Base-by-base conservation (phyloP, 2,888 invertebrate species). In the Eupsilia transversa region DNA sequence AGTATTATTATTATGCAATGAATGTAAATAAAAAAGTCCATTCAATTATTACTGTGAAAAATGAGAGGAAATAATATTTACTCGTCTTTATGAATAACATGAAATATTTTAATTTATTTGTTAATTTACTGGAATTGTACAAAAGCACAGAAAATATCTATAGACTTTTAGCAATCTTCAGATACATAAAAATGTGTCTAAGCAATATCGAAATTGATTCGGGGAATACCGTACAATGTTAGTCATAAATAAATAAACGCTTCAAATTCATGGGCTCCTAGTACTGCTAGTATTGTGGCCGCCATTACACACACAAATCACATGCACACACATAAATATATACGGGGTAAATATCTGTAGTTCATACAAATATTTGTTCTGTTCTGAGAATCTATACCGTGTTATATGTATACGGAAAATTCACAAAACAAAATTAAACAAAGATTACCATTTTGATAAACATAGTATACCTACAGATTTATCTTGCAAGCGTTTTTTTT, bases 171-270 rank as follows among this genome's bases (percentile, higher is more conserved):
- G 49, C 43, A 60, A 68, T 64, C 41, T 66, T 61, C 14, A 56
- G 20, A 46, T 41, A 27, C n/a, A 68, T 56, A 52, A 59, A 57
- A 64, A 59, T 52, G 43, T 64, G n/a, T 78, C 67, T 67, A 59
- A 73, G 74, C 64, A 68, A 68, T 74, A 64, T 43, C 56, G 10
- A 57, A 69, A 75, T 63, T 70, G 79, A 65, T 69, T 69, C 57
- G 49, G 17, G 46, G 41, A 60, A 79, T 49, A 69, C 46, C 46
- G 49, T 49, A 79, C 30, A 54, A 63, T 74, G 63, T 61, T 20
- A 43, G 52, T 52, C 43, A 63, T 70, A 79, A 79, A 79, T 66
- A 79, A 70, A 75, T 63, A 79, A 76, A 38, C 79, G 65, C 69
- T 79, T 75, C 49, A 70, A 43, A 66, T 74, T 79, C 69, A 70